phyloP scores from a whole-genome alignment of 1,140 invertebrate genomes.

The Diorhabda carinulata region DNA sequence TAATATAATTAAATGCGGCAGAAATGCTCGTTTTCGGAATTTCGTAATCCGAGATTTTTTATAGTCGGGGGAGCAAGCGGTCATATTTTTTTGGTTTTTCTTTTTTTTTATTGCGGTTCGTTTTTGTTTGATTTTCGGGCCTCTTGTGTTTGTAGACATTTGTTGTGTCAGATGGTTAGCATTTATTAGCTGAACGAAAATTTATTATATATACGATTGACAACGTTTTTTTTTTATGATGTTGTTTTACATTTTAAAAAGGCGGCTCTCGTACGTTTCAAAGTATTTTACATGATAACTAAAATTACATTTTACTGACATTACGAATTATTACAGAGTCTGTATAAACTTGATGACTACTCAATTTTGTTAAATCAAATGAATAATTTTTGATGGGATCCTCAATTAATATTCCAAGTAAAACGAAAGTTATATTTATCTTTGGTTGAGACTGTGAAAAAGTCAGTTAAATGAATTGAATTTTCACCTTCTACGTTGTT shows the following conservation, averaged over 20 bases:
- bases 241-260: not conserved
- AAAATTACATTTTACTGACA: no score
- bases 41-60: conserved; percentile 19
- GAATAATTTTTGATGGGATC: no score
- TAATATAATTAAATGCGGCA: conserved; percentile 21
- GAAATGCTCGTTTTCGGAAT: conserved; percentile 17
- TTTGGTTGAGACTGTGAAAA: no score
- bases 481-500: no score
- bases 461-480: no score
- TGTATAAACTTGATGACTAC: no score
- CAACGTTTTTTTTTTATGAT: not conserved
- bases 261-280: no score
- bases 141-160: conserved; percentile 2
- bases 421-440: no score
- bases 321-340: no score
- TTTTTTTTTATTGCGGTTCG: not conserved
- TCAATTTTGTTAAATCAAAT: no score
- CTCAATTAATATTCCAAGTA: no score
- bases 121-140: conserved; percentile 1
- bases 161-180: conserved; percentile 1
- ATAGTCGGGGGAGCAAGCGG: not conserved
- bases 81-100: not conserved
- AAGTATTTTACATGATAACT: no score
- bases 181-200: not conserved
- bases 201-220: not conserved